Base-by-base conservation (phyloP, 1,140 invertebrate species). In the Drosophila sproati region DNA sequence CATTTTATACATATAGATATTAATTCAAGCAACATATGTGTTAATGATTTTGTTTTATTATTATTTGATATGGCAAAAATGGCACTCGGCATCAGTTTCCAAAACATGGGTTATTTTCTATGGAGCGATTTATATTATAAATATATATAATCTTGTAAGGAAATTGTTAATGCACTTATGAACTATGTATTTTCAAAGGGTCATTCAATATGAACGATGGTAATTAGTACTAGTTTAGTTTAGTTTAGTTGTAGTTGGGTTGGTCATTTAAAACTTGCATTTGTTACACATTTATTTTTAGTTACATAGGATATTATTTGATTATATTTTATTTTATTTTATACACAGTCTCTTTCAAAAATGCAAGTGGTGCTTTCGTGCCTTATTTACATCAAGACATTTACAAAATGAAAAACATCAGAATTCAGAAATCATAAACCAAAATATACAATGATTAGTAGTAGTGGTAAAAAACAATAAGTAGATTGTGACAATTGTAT, bases 161-260 rank as follows among this genome's bases (percentile, higher is more conserved):
- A 20, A 20, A 20, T 20, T 20, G 20, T 77, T n/a, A 41, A 41
- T 55, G 54, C 29, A 41, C 61, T 77, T 73, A 47, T 12, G 29
- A 52, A 50, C 61, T 73, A 69, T 68, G 50, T 73, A 61, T 61
- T 48, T 73, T 61, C 31, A 48, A 71, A 48, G 67, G 67, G 71
- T 81, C 83, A 88, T 88, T 88, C 83, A 88, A 88, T 88, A 88
- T 88, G 83, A 88, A 88, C 73, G 83, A 89, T 72, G 68, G 61
- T 47, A 43, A 61, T 60, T 51, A 71, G 32, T 29, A 69, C 59
- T 63, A 73, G 67, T 63, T 20, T 20, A 20, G 67, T 63, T 20
- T 20, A 20, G 20, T 20, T 20, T 73, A 41, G 56, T 39, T 66
- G 32, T 35, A 35, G 37, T 29, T 55, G 50, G 47, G 55, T 20